Evolutionary conservation across 2,113 vertebrate genomes (phyloP).

Genomic region (Anoura caudifer): DNA sequence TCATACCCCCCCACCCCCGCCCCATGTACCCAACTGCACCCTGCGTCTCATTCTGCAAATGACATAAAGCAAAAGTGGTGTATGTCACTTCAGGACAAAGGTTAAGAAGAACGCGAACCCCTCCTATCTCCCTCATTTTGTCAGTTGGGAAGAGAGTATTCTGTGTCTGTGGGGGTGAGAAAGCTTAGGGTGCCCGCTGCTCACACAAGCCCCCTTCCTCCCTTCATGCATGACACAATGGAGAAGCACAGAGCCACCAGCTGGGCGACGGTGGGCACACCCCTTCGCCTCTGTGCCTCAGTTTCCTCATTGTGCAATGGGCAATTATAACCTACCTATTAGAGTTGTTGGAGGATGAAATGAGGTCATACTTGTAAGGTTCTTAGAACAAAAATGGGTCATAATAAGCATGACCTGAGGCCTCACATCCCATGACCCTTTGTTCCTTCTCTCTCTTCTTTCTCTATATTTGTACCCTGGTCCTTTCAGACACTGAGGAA

Average conservation of each 20-base stretch:
- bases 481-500: neutral
- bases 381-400: neutral
- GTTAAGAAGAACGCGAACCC: neutral
- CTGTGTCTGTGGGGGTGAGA: neutral
- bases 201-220: too few relatives aligned
- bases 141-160: neutral
- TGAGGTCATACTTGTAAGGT: neutral
- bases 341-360: neutral
- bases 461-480: neutral
- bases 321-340: neutral
- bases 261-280: neutral
- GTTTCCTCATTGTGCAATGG: neutral
- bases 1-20: accelerated
- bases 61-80: neutral
- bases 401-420: neutral
- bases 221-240: accelerated
- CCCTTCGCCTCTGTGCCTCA: neutral
- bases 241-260: neutral
- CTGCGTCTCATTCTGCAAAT: neutral
- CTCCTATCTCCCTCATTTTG: neutral
- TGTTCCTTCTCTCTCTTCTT: neutral
- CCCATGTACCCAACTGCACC: neutral
- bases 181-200: too few relatives aligned
- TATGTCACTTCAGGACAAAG: neutral
- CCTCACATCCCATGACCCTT: neutral